A percentile compares a stretch with the other conserved stretches of the same genome.
These are phyloP conservation scores for Enteromius afrohamiltoni DNA, from an alignment of 2,797 vertebrate species.

Conservation along the genomic window DNA sequence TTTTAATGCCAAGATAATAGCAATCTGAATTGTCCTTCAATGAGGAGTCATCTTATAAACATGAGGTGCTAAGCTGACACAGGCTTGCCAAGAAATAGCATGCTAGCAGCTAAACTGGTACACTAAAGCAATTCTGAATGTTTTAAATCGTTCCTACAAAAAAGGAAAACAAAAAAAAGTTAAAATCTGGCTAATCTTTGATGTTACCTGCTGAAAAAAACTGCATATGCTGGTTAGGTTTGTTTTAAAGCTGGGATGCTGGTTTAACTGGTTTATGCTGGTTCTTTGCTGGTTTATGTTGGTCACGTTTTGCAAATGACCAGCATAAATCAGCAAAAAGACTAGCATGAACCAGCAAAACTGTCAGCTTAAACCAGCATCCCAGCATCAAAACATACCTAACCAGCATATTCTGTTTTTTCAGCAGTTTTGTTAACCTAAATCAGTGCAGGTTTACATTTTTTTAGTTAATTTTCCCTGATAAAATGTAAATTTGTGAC, in stretches of 20 bases:
- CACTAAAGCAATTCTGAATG: background rate
- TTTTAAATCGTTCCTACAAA: background rate
- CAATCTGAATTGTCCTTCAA: conserved; percentile 9
- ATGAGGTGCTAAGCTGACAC: background rate
- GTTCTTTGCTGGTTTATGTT: no score
- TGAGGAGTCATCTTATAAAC: background rate
- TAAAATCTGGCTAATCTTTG: background rate
- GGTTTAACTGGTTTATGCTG: no score
- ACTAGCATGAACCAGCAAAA: no score
- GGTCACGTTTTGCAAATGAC: no score
- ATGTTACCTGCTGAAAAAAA: no score
- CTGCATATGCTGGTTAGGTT: no score
- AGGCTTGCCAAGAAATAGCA: background rate
- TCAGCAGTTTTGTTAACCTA: background rate
- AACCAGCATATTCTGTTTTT: no score
- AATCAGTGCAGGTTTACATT: background rate
- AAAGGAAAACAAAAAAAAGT: background rate
- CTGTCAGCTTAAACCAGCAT: no score
- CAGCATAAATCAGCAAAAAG: no score
- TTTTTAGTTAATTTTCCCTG: background rate
- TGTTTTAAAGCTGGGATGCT: background rate
- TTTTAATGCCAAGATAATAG: background rate
- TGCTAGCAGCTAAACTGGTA: background rate
- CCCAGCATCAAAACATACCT: no score
- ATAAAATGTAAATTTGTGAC: background rate